phyloP scores from a whole-genome alignment of 2,113 vertebrate species.

The Eretmochelys imbricata region DNA sequence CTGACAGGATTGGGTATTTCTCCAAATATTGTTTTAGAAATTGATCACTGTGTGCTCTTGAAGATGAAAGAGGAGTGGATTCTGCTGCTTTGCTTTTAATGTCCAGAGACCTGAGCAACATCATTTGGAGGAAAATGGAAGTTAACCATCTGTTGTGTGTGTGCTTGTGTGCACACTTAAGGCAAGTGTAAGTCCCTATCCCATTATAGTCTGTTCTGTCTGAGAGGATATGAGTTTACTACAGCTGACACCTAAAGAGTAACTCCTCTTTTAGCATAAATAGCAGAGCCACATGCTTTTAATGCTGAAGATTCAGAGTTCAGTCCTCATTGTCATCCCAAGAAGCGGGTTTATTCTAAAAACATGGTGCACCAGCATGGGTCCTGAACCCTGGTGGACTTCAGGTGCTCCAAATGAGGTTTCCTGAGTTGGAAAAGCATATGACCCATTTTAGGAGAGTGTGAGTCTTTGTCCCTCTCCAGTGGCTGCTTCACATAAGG shows the following conservation, averaged over 20 bases:
- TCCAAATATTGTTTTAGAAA: not conserved
- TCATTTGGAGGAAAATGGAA: not conserved
- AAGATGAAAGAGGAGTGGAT: not conserved
- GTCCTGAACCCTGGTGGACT: not conserved
- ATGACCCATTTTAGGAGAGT: not conserved
- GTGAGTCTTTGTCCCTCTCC: not conserved
- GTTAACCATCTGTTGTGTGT: rapidly evolving
- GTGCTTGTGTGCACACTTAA: not conserved
- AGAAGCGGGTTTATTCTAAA: not conserved
- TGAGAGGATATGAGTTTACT: not conserved
- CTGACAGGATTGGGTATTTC: not conserved
- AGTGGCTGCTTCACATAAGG: not conserved
- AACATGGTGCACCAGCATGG: not conserved
- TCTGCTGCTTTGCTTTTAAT: not conserved
- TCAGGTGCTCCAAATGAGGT: not conserved
- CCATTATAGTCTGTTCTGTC: rapidly evolving
- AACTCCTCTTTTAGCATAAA: not conserved
- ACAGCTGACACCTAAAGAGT: not conserved
- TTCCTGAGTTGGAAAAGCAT: not conserved
- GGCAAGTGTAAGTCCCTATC: not conserved
- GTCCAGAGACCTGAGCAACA: not conserved
- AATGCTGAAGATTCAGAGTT: not conserved
- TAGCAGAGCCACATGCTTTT: not conserved
- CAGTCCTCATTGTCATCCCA: not conserved
- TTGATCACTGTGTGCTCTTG: not conserved